Percentiles rank a stretch among this genome's conserved stretches.
These are phyloP conservation scores for Saxidomus purpurata DNA, from an alignment of 1,140 invertebrate genomes.

Conservation along the genomic window DNA sequence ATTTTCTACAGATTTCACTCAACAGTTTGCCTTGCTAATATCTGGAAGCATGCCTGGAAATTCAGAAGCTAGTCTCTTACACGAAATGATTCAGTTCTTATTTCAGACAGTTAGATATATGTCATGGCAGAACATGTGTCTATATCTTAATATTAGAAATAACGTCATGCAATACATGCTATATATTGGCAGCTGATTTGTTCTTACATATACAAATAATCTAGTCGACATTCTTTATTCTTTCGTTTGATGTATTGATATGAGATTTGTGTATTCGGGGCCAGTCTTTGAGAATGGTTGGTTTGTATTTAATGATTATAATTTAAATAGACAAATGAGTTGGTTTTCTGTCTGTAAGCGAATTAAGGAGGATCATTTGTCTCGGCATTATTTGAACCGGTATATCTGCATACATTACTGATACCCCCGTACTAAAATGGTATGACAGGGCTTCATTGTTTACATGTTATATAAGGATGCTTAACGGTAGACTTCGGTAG, in stretches of 20 bases:
- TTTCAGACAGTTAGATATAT: background rate
- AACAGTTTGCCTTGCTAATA: conserved; percentile 83
- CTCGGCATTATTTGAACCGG: too few relatives aligned
- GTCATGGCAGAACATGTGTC: background rate
- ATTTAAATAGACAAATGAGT: too few relatives aligned
- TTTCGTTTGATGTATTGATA: background rate
- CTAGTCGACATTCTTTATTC: background rate
- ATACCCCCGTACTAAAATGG: too few relatives aligned
- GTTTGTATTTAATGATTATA: too few relatives aligned
- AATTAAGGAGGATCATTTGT: too few relatives aligned
- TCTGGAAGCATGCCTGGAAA: conserved; percentile 84
- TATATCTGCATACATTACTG: too few relatives aligned
- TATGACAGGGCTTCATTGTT: too few relatives aligned
- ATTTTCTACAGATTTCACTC: conserved; percentile 85
- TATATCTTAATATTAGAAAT: background rate
- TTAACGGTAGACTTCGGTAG: too few relatives aligned
- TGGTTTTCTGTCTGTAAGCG: too few relatives aligned
- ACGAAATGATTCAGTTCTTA: background rate
- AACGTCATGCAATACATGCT: background rate
- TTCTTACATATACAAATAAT: background rate
- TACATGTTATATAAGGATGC: too few relatives aligned
- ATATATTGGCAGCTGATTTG: background rate
- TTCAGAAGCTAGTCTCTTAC: background rate
- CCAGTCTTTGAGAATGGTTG: background rate
- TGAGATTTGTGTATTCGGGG: background rate